These are phyloP conservation scores for Pteropus rufus DNA, from an alignment of 2,797 vertebrate species.

Conservation along the genomic window DNA sequence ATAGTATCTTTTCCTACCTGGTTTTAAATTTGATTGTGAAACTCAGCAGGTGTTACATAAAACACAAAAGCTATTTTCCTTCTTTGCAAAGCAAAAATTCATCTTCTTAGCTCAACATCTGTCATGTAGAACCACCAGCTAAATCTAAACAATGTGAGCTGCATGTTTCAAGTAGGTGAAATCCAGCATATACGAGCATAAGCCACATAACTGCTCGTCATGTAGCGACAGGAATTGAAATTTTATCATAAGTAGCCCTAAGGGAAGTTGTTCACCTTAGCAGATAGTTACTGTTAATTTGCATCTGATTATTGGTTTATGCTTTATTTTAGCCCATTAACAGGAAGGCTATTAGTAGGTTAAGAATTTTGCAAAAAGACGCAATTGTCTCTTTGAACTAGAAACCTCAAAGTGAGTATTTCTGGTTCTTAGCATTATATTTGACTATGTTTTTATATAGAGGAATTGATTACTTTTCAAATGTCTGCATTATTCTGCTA, in stretches of 20 bases:
- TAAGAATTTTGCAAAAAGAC: not conserved
- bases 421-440: not conserved
- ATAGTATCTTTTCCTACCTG: not conserved
- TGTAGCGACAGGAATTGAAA: not conserved
- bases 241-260: not conserved
- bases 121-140: conserved; percentile 12
- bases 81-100: conserved; percentile 64
- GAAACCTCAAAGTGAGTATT: not conserved
- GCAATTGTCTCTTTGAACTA: not conserved
- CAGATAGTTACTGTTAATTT: not conserved
- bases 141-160: not conserved
- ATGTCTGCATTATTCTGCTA: not conserved
- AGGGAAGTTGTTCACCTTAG: not conserved
- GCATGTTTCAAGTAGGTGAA: not conserved
- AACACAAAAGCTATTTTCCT: conserved; percentile 53
- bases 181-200: not conserved
- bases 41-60: conserved; percentile 48
- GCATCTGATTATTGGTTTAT: not conserved
- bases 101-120: conserved; percentile 48
- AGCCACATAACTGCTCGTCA: not conserved
- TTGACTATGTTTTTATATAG: not conserved
- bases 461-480: not conserved
- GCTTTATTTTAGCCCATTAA: conserved; percentile 28
- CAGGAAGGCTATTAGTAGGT: not conserved
- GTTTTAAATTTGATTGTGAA: conserved; percentile 34